phyloP scores from a whole-genome alignment of 2,113 vertebrate genomes.

The Myiagra hebetior region DNA sequence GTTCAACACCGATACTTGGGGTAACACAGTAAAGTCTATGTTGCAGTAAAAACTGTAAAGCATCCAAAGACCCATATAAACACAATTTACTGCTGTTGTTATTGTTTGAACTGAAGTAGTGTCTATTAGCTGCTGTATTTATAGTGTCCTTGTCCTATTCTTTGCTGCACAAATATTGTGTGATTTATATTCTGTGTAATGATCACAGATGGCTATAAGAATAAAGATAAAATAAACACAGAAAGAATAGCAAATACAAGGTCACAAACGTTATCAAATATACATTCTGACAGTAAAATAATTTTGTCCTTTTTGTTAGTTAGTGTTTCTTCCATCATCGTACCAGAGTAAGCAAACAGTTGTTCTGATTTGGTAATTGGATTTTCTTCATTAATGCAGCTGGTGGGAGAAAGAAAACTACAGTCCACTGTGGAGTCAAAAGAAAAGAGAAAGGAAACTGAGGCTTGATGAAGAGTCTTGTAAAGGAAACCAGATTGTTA shows the following conservation, averaged over 20 bases:
- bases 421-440: background rate
- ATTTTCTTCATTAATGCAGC: background rate
- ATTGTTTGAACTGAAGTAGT: background rate
- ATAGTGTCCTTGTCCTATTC: background rate
- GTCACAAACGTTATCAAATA: background rate
- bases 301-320: background rate
- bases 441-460: background rate
- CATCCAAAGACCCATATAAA: background rate
- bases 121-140: background rate
- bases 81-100: background rate
- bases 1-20: background rate
- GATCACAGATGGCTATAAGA: background rate
- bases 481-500: background rate
- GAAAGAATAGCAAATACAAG: background rate
- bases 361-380: background rate
- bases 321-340: background rate
- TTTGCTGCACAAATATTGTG: background rate
- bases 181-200: background rate
- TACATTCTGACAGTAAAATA: background rate
- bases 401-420: background rate
- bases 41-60: background rate
- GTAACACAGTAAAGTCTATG: background rate
- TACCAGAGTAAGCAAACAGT: background rate
- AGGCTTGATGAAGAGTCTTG: background rate
- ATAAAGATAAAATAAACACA: background rate